Evolutionary conservation across 2,113 vertebrate genomes (phyloP), one percentile per base, ranked within the genome.

Genomic region (Indicator maculatus): DNA sequence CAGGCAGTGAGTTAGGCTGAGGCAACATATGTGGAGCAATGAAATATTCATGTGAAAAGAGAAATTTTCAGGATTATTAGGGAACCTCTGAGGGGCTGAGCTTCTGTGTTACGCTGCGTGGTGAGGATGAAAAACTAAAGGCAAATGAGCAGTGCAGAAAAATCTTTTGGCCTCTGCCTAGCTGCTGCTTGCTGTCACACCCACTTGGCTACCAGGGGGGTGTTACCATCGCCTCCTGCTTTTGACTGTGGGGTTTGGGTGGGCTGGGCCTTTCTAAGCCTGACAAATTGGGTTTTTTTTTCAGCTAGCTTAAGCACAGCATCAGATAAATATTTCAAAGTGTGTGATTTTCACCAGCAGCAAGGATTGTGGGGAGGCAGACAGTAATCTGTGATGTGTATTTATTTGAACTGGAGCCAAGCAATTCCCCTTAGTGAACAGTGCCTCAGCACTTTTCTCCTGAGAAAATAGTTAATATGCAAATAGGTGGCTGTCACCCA

Each of bases 401-500:
- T 77, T 74, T 66, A 80, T 91, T 88, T 85, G 86, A 90, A 75
- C 18, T 69, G 59, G 56, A 69, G 84, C 64, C 79, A 93, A 78
- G 71, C 41, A 79, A 59, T 91, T 83, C 65, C 86, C 83, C 24
- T 80, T 80, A 72, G 73, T 95, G 93, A 96, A 92, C 91, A 87
- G 84, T 72, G 41, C 85, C 84, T 96, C 81, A 90, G 86, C 89
- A 93, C 78, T 93, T 95, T 91, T 85, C 55, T 88, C 41, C 47
- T 90, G 70, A 87, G 92, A 83, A 95, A 79, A 76, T 71, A 87
- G 93, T 96, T 94, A 91, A 75, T 78, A 86, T 88, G 83, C 74
- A 90, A 83, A 82, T 93, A 87, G 79, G 70, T 83, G 61, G 16
- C 83, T 80, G 50, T 85, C 81, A 45, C 67, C 30, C 67, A 88